These are phyloP conservation scores for Ctenoplectra terminalis DNA, from an alignment of 1,140 invertebrate species.

Conservation along the genomic window DNA sequence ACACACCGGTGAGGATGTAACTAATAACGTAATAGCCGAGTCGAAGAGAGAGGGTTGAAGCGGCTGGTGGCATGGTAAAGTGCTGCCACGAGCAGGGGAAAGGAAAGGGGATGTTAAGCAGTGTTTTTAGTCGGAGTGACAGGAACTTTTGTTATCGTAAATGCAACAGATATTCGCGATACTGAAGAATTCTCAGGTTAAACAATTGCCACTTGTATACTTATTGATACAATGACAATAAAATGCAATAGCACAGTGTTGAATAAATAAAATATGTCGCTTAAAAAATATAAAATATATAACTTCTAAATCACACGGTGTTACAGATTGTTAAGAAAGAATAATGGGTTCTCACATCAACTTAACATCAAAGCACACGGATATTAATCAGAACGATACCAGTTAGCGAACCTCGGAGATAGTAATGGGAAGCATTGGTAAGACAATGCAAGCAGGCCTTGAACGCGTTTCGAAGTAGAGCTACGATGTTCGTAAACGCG, in stretches of 20 bases:
- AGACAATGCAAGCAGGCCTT: conserved; percentile 9
- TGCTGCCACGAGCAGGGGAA: background rate
- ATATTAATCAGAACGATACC: background rate
- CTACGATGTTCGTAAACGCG: background rate
- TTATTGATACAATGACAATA: too few species aligned
- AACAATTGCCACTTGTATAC: too few species aligned
- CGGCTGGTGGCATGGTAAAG: conserved; percentile 9
- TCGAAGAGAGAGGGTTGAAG: background rate
- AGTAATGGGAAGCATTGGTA: conserved; percentile 5
- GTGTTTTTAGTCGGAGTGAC: background rate
- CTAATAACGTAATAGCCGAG: background rate
- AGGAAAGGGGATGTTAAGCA: conserved; percentile 6
- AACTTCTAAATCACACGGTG: too few species aligned
- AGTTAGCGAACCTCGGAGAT: background rate
- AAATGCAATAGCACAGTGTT: too few species aligned
- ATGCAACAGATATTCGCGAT: background rate
- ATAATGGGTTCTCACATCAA: too few species aligned
- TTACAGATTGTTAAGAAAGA: too few species aligned
- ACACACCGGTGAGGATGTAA: conserved; percentile 10
- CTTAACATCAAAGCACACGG: background rate
- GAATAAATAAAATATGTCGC: too few species aligned
- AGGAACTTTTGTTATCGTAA: background rate
- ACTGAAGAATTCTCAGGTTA: background rate
- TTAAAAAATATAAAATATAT: too few species aligned
- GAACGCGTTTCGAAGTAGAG: conserved; percentile 11